Evolutionary conservation across 2,113 vertebrate genomes (phyloP).

Genomic region (Dermatemys mawii): DNA sequence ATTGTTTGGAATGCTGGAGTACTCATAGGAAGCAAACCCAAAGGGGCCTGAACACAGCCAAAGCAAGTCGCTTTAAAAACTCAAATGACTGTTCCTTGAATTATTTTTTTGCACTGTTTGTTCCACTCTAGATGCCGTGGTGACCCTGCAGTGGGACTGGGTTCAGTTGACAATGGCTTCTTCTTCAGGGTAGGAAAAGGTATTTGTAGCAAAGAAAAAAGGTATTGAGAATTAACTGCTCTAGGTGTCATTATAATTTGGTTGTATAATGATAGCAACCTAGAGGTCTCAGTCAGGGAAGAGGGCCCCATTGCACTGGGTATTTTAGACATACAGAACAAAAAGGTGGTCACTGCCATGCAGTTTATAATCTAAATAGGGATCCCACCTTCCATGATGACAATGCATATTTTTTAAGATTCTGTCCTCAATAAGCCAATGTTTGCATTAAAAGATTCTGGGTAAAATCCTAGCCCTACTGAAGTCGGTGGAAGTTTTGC

Average conservation of each 20-base stretch:
- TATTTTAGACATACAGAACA: neutral
- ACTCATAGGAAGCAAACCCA: neutral
- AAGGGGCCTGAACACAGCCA: neutral
- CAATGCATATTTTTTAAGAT: neutral
- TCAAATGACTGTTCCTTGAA: neutral
- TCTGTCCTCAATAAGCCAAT: slow-evolving; percentile 30
- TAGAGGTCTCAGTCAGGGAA: neutral
- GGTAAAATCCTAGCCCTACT: slow-evolving; percentile 36
- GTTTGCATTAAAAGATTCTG: slow-evolving; percentile 21
- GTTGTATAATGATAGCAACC: neutral
- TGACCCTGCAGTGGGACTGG: neutral
- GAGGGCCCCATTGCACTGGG: neutral
- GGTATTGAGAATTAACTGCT: neutral
- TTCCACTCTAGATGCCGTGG: neutral
- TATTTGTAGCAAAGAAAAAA: neutral
- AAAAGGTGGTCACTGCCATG: neutral
- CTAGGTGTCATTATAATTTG: neutral
- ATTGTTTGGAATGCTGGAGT: neutral
- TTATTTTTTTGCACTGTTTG: neutral
- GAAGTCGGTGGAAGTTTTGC: slow-evolving; percentile 18
- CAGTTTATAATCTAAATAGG: neutral
- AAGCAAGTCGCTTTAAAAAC: neutral
- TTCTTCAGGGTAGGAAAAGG: neutral
- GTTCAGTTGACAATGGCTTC: neutral
- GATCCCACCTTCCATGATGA: neutral